Percentiles rank a stretch among this genome's conserved stretches.
phyloP scores from a whole-genome alignment of 2,888 invertebrate genomes.

The Pristionchus exspectatus region DNA sequence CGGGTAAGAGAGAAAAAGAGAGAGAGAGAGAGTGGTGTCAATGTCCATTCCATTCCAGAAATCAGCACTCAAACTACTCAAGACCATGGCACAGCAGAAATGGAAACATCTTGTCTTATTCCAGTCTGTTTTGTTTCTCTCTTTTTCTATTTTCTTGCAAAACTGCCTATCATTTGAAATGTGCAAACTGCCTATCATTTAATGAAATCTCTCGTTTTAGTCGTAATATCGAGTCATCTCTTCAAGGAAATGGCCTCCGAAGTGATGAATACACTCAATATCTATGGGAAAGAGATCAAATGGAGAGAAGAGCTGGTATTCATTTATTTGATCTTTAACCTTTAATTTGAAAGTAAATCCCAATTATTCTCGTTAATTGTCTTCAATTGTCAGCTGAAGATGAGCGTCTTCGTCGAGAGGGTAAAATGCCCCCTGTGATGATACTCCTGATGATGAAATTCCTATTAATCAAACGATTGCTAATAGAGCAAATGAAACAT shows the following conservation, averaged over 20 bases:
- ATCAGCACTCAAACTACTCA: neutral
- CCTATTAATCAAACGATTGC: neutral
- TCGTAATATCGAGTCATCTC: neutral
- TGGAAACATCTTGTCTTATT: slow-evolving; percentile 94
- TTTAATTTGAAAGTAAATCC: neutral
- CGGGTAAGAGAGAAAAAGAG: slow-evolving; percentile 54
- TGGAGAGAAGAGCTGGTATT: neutral
- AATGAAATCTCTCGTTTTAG: neutral
- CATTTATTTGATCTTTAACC: neutral
- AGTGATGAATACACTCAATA: neutral
- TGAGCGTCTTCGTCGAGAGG: neutral
- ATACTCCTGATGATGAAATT: neutral
- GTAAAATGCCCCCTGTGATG: slow-evolving; percentile 8
- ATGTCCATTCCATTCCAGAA: neutral
- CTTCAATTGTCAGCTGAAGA: neutral
- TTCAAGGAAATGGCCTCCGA: neutral
- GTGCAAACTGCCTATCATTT: no score
- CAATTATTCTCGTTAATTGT: neutral
- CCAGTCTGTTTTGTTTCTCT: slow-evolving; percentile 80
- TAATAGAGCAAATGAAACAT: neutral
- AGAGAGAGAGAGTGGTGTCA: neutral
- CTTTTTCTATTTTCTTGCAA: neutral
- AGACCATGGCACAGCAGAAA: slow-evolving; percentile 88
- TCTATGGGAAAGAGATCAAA: neutral
- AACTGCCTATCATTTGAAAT: no score